Percentiles rank a stretch among this genome's conserved stretches.
Conservation (phyloP, 2,113 vertebrate genomes). For the Clarias magur region DNA sequence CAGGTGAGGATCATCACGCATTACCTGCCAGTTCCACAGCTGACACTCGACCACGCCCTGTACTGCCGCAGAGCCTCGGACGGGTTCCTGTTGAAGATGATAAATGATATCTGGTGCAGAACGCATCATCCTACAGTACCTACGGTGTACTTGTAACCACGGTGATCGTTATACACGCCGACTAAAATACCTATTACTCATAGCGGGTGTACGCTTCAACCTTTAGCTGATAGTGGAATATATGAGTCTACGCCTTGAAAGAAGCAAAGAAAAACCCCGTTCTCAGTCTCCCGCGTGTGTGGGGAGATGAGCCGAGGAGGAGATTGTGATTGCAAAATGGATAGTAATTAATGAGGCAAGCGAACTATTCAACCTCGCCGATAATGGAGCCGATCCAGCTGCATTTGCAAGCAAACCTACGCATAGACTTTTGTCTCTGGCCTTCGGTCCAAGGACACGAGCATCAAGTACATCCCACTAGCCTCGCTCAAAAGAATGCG, state of each 20-base stretch:
- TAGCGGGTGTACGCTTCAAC: background rate
- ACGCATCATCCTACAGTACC: background rate
- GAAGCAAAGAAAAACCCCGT: background rate
- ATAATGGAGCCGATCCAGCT: slow-evolving; percentile 43
- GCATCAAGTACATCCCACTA: slow-evolving; percentile 29
- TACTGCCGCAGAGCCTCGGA: background rate
- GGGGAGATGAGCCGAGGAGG: slow-evolving; percentile 5
- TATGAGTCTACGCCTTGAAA: background rate
- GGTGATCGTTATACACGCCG: background rate
- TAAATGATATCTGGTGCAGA: background rate
- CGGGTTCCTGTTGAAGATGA: background rate
- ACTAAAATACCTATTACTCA: background rate
- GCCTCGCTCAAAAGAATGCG: slow-evolving; percentile 12
- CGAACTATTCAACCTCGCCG: slow-evolving; percentile 54
- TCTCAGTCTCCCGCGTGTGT: background rate
- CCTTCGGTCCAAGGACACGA: slow-evolving; percentile 44
- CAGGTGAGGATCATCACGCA: background rate
- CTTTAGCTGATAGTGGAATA: background rate
- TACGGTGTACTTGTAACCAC: background rate
- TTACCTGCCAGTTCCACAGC: background rate
- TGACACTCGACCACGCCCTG: background rate
- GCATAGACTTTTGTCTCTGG: slow-evolving; percentile 40
- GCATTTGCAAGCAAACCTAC: slow-evolving; percentile 38
- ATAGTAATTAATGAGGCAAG: slow-evolving; percentile 63
- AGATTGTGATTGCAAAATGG: slow-evolving; percentile 48